A percentile compares a stretch with the other conserved stretches of the same genome.
phyloP scores from a whole-genome alignment of 2,797 vertebrate species.

The Emys orbicularis region DNA sequence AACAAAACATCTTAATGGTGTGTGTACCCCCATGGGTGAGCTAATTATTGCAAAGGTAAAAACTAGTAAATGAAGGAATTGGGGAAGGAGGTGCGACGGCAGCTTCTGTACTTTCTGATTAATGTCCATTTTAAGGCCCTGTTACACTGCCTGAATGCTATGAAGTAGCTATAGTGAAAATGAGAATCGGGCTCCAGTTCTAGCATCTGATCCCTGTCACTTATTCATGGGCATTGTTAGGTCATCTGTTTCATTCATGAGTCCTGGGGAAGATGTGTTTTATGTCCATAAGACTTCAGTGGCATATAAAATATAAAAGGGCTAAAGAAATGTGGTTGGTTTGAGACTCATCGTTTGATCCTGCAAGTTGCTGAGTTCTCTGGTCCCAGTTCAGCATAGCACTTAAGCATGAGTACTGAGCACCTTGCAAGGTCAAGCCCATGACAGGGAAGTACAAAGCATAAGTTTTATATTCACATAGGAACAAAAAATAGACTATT shows the following conservation, averaged over 20 bases:
- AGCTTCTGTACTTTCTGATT: not conserved
- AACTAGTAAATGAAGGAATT: slow-evolving; percentile 3
- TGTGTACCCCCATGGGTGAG: not conserved
- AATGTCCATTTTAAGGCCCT: not conserved
- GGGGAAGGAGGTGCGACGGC: not conserved
- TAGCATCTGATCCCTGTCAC: not conserved
- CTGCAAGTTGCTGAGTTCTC: not conserved
- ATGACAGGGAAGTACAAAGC: not conserved
- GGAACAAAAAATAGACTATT: not conserved
- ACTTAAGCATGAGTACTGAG: not conserved
- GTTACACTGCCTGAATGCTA: not conserved
- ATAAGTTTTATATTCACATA: not conserved
- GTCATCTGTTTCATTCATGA: not conserved
- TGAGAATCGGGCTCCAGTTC: not conserved
- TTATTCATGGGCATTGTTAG: not conserved
- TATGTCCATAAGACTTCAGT: not conserved
- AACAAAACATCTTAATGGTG: not conserved
- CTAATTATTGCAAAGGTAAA: not conserved
- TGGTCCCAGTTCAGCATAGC: not conserved
- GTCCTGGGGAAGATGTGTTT: not conserved
- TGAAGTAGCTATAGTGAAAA: not conserved
- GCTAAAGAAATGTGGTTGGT: not conserved
- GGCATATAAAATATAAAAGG: not conserved
- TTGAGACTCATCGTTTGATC: not conserved
- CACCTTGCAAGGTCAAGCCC: not conserved